Percentiles rank a stretch among this genome's conserved stretches.
phyloP scores from a whole-genome alignment of 2,797 vertebrate genomes.

The Argyrosomus regius region DNA sequence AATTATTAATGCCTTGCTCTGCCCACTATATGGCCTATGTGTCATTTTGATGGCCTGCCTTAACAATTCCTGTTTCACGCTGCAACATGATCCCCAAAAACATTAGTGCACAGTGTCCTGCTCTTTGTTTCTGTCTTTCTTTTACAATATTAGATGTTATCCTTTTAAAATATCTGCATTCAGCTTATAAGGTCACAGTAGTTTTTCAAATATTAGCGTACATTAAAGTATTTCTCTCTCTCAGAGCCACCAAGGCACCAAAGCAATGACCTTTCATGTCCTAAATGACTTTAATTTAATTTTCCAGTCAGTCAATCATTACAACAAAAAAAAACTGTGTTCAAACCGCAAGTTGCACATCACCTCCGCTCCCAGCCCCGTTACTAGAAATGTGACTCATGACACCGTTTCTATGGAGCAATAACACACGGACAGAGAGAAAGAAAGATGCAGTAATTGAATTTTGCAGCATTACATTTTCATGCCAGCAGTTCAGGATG shows the following conservation, averaged over 20 bases:
- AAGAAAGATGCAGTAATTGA: conserved; percentile 10
- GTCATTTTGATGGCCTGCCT: conserved; percentile 64
- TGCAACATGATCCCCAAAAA: conserved; percentile 42
- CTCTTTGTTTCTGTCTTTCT: background rate
- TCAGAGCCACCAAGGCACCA: conserved; percentile 20
- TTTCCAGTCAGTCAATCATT: conserved; percentile 55
- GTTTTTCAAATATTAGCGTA: conserved; percentile 42
- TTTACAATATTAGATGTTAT: background rate
- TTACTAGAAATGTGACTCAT: conserved; percentile 15
- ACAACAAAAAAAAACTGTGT: conserved; percentile 17
- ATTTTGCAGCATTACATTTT: conserved; percentile 14
- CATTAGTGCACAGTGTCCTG: conserved; percentile 2
- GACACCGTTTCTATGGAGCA: background rate
- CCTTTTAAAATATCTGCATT: conserved; percentile 44
- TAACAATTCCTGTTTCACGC: conserved; percentile 52
- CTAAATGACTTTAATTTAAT: conserved; percentile 60
- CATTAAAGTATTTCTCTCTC: conserved; percentile 14
- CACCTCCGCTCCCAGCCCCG: background rate
- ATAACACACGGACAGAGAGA: background rate
- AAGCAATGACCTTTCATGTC: conserved; percentile 53
- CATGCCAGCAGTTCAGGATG: conserved; percentile 6
- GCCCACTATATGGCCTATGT: conserved; percentile 68
- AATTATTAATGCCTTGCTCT: conserved; percentile 76
- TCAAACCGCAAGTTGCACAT: conserved; percentile 17
- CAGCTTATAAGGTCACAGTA: conserved; percentile 44